Conservation (phyloP, 2,113 vertebrate genomes). For the Puma concolor region DNA sequence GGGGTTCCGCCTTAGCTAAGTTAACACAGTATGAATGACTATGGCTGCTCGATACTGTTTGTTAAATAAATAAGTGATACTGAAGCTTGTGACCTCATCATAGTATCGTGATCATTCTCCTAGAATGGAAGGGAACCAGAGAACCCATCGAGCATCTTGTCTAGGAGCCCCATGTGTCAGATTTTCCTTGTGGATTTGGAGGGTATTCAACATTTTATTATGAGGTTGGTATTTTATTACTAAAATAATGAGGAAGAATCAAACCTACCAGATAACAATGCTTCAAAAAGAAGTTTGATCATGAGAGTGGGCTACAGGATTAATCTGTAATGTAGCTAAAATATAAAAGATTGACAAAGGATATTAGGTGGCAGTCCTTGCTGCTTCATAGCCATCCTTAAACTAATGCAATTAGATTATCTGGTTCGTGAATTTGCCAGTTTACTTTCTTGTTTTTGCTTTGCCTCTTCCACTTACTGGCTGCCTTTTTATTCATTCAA, state of each 20-base stretch:
- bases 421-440: background rate
- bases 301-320: background rate
- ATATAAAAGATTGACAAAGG: background rate
- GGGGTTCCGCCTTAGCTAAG: background rate
- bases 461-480: background rate
- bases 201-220: background rate
- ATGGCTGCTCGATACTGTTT: background rate
- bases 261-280: background rate
- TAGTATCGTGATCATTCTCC: background rate
- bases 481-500: conserved; percentile 35
- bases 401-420: background rate
- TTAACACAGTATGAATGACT: background rate
- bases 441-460: background rate
- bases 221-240: background rate
- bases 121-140: background rate
- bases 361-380: background rate
- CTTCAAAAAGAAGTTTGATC: background rate
- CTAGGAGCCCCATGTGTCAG: background rate
- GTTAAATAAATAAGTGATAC: background rate
- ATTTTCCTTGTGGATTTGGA: background rate
- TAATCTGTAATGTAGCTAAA: background rate
- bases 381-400: background rate
- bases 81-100: background rate
- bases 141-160: background rate
- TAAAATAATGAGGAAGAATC: background rate